Evolutionary conservation across 2,888 invertebrate genomes (phyloP), one percentile per base, ranked within the genome.

Genomic region (Litoditis marina): DNA sequence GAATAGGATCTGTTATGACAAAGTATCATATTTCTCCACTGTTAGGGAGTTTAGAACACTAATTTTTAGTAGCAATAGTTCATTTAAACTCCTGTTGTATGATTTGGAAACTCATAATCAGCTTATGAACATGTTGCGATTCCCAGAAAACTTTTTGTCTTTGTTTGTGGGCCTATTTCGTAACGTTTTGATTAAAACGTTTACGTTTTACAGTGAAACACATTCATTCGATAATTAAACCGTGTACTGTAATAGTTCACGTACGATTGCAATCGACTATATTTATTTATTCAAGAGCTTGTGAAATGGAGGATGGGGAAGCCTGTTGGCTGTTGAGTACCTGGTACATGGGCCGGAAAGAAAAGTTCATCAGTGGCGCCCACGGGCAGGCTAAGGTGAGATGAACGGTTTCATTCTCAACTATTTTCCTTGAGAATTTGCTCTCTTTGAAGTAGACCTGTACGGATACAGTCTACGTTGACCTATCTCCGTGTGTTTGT

Each of bases 271-370:
- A n/a, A n/a, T n/a, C n/a, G n/a, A n/a, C n/a, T n/a, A n/a, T n/a
- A n/a, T n/a, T n/a, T n/a, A 19, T 57, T 27, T 19, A 13, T 28
- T 66, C 28, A 19, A 73, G 73, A 55, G 77, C 77, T 8, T 77
- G 77, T 51, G 73, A 71, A 32, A 49, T 75, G 59, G 80, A 79
- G 52, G 80, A 80, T 62, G 73, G 74, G 16, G 80, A 80, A 53
- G 78, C 78, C 11, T 80, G 80, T 54, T 80, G 78, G 78, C 66
- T 78, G 30, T 58, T 80, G 39, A 74, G 74, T 53, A 79, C 78
- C 8, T 79, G 79, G 80, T 77, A 78, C 55, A 77, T 80, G 74
- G 79, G 80, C n/a, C 67, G 68, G 28, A 69, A 73, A 55, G 70
- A 74, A n/a, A 79, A 77, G 53, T 76, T 79, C 63, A 69, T 71